phyloP scores from a whole-genome alignment of 2,113 vertebrate genomes.

The Uria aalge region DNA sequence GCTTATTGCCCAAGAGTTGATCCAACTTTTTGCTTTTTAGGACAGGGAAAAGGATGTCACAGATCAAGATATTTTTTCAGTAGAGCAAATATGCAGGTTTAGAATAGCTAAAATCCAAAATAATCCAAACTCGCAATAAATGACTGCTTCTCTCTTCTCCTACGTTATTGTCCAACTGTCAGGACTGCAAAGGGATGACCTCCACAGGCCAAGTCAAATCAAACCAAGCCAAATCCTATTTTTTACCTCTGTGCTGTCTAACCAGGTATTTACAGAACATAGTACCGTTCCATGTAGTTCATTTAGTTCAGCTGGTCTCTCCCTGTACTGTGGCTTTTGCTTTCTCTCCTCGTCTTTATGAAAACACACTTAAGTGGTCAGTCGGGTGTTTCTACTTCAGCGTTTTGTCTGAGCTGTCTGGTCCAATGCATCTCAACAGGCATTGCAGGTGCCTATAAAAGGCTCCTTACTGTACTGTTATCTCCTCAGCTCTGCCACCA shows the following conservation, averaged over 20 bases:
- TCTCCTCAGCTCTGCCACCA: neutral
- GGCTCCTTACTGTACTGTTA: neutral
- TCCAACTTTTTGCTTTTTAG: conserved; percentile 2
- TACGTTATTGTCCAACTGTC: neutral
- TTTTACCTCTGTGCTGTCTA: neutral
- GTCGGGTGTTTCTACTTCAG: neutral
- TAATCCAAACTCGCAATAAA: neutral
- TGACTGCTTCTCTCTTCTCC: neutral
- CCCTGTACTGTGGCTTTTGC: neutral
- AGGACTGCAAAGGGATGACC: neutral
- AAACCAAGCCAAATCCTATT: neutral
- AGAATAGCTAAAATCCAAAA: neutral
- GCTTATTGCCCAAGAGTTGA: neutral
- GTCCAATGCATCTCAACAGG: neutral
- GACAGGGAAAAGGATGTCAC: neutral
- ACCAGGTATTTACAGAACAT: neutral
- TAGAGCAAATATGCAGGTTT: neutral
- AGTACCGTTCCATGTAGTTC: neutral
- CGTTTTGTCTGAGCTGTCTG: neutral
- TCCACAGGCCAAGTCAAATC: neutral
- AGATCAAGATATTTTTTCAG: neutral
- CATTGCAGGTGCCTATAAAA: neutral
- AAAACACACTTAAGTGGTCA: neutral
- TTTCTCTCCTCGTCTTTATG: neutral
- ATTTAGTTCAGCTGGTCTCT: neutral